These are phyloP conservation scores for Drosophila robusta DNA, from an alignment of 2,888 invertebrate species.

Conservation along the genomic window DNA sequence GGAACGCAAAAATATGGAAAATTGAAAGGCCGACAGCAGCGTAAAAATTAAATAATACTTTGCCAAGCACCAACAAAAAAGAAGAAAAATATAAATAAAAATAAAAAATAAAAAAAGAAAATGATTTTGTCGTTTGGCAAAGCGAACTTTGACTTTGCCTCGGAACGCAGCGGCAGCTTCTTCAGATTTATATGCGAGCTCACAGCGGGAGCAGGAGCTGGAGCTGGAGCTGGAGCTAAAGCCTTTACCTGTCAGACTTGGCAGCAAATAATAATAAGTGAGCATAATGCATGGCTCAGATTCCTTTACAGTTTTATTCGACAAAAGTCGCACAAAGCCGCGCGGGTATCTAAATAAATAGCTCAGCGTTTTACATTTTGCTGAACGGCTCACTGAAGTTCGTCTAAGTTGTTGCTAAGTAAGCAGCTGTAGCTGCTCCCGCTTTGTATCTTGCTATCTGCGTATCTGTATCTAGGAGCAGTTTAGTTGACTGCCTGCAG, in stretches of 20 bases:
- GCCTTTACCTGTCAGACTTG: conserved; percentile 48
- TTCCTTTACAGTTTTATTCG: conserved; percentile 56
- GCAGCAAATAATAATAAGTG: conserved; percentile 50
- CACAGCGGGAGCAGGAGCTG: conserved; percentile 22
- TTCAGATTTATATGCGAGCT: conserved; percentile 41
- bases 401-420: conserved; percentile 52
- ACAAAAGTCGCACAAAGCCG: conserved; percentile 35
- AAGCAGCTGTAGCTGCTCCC: conserved; percentile 15
- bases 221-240: conserved; percentile 38
- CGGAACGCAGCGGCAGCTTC: conserved; percentile 1
- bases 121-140: conserved; percentile 62
- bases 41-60: conserved; percentile 66
- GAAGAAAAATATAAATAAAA: no score
- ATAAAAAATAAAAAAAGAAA: conserved; percentile 16
- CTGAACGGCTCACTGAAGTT: conserved; percentile 58
- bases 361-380: conserved; percentile 67
- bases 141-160: conserved; percentile 41
- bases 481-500: conserved; percentile 35
- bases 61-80: conserved; percentile 13
- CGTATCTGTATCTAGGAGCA: conserved; percentile 32
- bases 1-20: conserved; percentile 39
- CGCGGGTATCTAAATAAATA: conserved; percentile 72
- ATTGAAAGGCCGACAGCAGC: conserved; percentile 54
- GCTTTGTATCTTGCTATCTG: conserved; percentile 22
- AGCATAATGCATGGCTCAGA: conserved; percentile 70